Conservation (phyloP, 2,888 invertebrate species). For the Chrysotoxum bicinctum region DNA sequence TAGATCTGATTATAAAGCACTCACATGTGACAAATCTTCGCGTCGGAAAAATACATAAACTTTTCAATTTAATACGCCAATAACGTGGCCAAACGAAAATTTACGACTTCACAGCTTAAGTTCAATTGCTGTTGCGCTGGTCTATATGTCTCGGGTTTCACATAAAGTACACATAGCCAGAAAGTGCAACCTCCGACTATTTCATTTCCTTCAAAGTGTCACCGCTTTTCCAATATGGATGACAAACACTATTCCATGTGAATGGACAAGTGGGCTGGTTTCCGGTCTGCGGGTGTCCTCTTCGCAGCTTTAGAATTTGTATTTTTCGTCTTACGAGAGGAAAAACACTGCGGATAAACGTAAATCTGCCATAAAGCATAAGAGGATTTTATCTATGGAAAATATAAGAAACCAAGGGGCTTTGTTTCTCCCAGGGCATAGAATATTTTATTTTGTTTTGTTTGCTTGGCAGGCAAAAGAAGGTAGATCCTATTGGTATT, state of each 20-base stretch:
- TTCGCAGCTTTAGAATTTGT: conserved; percentile 1
- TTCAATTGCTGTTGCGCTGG: conserved; percentile 1
- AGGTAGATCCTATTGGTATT: background rate
- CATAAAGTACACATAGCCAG: conserved; percentile 4
- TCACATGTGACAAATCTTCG: background rate
- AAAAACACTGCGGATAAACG: conserved; percentile 49
- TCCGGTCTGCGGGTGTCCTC: background rate
- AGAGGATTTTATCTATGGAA: conserved; percentile 66
- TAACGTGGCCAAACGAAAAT: conserved; percentile 59
- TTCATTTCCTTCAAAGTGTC: conserved; percentile 48
- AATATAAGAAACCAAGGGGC: conserved; percentile 1
- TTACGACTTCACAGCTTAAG: conserved; percentile 49
- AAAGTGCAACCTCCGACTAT: conserved; percentile 4
- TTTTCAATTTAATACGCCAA: conserved; percentile 62
- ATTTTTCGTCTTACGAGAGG: conserved; percentile 9
- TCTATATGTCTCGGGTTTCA: background rate
- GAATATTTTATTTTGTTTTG: background rate
- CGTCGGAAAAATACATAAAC: background rate
- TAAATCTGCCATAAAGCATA: conserved; percentile 63
- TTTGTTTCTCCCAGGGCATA: background rate
- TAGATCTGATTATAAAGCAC: background rate
- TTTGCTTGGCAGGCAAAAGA: background rate
- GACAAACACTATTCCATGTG: conserved; percentile 31
- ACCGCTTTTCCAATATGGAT: conserved; percentile 29
- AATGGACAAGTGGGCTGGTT: conserved; percentile 9